Base-by-base conservation (phyloP, 2,888 invertebrate genomes). In the Cremastinae sp. region DNA sequence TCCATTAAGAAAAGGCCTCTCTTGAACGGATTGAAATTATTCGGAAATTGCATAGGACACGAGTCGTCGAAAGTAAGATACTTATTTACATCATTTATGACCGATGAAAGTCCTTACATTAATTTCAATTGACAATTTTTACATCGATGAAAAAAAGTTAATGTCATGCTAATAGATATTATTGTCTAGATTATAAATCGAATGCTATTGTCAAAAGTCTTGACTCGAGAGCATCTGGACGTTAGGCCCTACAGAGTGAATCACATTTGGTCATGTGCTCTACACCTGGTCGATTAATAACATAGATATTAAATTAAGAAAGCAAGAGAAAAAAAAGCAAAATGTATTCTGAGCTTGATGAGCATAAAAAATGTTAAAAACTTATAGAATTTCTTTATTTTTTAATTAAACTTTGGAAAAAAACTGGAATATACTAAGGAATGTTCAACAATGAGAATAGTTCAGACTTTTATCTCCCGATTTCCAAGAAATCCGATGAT, bases 1-100 rank as follows among this genome's bases (percentile, higher is more conserved):
- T 90, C 92, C 0, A 79, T 93, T 0, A 93, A 92, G 80, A 93
- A 93, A 81, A 90, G 90, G 0, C 90, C 91, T 72, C 82, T 80
- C 47, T 78, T 91, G 70, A 79, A 89, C 41, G 80, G 88, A 39
- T 83, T 91, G 18, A 89, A 83, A 69, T 80, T 91, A 51, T 91
- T 90, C 87, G 91, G 91, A 2, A 91, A 91, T 79, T 71, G 73
- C 3, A 78, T 91, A 35, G 89, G 87, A 3, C 83, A 84, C 45
- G 59, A 74, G 61, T 84, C 89, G 0, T 86, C 88, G 49, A 83
- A 84, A 80, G 90, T 90, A 39, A 47, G 1, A 9, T 9, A 39
- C 10, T 64, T 51, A n/a, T n/a, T n/a, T n/a, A n/a, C n/a, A n/a
- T n/a, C n/a, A n/a, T n/a, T n/a, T n/a, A n/a, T n/a, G n/a, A n/a